Evolutionary conservation across 2,888 invertebrate species (phyloP), one percentile per base, ranked within the genome.

Genomic region (Protophormia terraenovae): DNA sequence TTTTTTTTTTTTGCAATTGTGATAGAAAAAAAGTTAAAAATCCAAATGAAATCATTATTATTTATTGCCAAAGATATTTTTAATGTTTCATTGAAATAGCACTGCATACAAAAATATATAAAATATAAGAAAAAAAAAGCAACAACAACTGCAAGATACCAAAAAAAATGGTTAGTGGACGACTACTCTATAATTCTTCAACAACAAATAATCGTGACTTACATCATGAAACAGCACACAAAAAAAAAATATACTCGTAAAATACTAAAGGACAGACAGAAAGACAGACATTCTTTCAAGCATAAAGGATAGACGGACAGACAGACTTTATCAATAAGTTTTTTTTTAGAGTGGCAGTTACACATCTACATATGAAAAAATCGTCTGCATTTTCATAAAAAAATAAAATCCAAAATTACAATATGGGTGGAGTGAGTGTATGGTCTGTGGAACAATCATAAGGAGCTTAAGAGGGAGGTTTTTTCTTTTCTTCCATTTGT

Each of bases 61-160:
- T 89, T 88, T 89, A 88, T 89, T 88, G 87, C 88, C 86, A 73
- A 86, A 86, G 87, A 87, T 88, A 88, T 73, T 79, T 88, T 88
- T 87, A 87, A 88, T 88, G 88, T 88, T 88, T 88, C 89, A 88
- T 87, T 88, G 88, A 88, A 88, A 88, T 84, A 78, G 75, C 62
- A 73, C 12, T 58, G 64, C 41, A 67, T 58, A 24, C 8, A 73
- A 60, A 78, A 47, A 64, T 10, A 47, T 19, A 66, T 58, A 35
- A 41, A 41, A 14, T n/a, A 50, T 22, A 22, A 10, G 22, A 19
- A 22, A 50, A 73, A 50, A 72, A 14, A 72, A 64, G 8, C 41
- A 67, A 22, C 12, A 67, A 24, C 16, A 71, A 41, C 19, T 72
- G 45, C 69, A 32, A 69, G 29, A 32, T 55, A 71, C 2, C 14